A percentile compares a stretch with the other conserved stretches of the same genome.
Evolutionary conservation across 2,888 invertebrate genomes (phyloP).

Genomic region (Bimastos eiseni): DNA sequence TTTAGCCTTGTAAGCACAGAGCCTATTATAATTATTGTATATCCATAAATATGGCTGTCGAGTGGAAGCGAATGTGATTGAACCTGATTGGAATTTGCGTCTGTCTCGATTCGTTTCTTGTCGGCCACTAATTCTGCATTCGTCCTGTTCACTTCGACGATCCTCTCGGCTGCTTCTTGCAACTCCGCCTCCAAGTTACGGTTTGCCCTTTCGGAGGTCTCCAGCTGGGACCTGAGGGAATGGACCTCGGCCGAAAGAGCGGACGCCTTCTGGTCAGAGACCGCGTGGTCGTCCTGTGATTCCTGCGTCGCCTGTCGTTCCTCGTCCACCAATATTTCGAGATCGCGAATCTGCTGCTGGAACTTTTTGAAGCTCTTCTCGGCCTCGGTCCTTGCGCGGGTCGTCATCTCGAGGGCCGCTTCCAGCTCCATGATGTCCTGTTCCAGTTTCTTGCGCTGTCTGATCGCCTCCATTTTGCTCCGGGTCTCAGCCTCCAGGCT

Average conservation of each 20-base stretch:
- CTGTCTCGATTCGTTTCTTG: constrained; percentile 99
- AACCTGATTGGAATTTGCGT: constrained; percentile 87
- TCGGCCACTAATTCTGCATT: constrained; percentile 90
- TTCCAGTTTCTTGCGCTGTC: constrained; percentile 99
- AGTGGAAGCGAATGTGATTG: no score
- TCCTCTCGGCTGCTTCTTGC: constrained; percentile 94
- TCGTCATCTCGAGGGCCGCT: constrained; percentile 96
- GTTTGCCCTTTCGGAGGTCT: constrained; percentile 90
- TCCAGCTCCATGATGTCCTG: constrained; percentile 99
- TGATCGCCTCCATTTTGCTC: constrained; percentile 98
- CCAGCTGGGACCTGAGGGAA: constrained; percentile 92
- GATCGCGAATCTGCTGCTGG: constrained; percentile 70
- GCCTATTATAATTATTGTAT: background rate
- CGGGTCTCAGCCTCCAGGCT: constrained; percentile 98
- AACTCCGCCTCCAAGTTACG: constrained; percentile 97
- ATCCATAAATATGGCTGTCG: no score
- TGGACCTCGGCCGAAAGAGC: constrained; percentile 96
- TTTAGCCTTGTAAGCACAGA: no score
- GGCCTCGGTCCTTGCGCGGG: constrained; percentile 96
- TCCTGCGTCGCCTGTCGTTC: constrained; percentile 66
- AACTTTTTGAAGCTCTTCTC: constrained; percentile 99
- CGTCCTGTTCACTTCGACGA: constrained; percentile 93
- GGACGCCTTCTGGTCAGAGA: constrained; percentile 89
- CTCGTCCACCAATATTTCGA: constrained; percentile 79
- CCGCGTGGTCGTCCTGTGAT: background rate